Evolutionary conservation across 2,888 invertebrate genomes (phyloP), one percentile per base, ranked within the genome.

Genomic region (Drosophila borealis): DNA sequence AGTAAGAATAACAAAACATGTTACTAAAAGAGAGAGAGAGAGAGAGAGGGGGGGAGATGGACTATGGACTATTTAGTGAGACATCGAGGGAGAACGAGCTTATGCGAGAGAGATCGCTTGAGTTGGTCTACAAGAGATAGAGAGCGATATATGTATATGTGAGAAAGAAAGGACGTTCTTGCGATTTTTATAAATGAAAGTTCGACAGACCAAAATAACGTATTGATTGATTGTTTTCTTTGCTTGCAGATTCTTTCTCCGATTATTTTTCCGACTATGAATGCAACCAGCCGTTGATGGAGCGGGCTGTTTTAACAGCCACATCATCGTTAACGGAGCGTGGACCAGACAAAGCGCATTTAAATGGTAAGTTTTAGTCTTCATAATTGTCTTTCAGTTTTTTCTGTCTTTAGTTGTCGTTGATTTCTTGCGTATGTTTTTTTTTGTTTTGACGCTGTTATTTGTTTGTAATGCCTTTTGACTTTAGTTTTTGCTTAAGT

Each of bases 281-380:
- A 92, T 97, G 97, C 92, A 96, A 96, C 91, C 94, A 95, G 84
- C 96, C 97, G 10, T 93, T 98, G 65, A 93, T 97, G 90, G 95
- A 95, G 19, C 94, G 93, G 84, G 95, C 97, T 70, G 95, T 94
- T 70, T 92, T 98, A 75, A 95, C 94, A 71, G 97, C 97, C 33
- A 97, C 97, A 44, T 96, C 97, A 17, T 95, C 95, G 80, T 93
- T 97, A 67, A 94, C 95, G 53, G 96, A 96, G 82, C 94, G 97
- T 91, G 97, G 97, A 67, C 96, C 98, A n/a, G 94, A 96, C 70
- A 96, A 97, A 94, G 97, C 97, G 39, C 94, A 94, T 89, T 93
- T 98, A 85, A 95, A 97, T 94, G 97, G 97, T 97, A 94, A 95
- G 95, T 91, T 6, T 2, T 13, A 5, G 1, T 36, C 29, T 9